Conservation (phyloP, 2,888 invertebrate genomes). For the Lydus trimaculatus region DNA sequence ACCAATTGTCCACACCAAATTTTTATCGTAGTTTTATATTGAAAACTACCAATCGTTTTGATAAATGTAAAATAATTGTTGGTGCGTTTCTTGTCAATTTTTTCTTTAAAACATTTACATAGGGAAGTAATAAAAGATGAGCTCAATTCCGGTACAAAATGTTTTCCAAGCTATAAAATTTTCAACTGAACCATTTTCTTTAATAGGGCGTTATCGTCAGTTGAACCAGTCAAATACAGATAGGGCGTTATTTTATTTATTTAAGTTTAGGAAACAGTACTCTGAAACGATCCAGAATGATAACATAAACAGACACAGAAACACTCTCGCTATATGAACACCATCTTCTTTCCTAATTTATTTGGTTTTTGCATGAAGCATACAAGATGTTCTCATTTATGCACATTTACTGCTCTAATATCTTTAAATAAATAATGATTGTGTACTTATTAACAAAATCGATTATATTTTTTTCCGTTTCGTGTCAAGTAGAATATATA, state of each 20-base stretch:
- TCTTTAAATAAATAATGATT: not conserved
- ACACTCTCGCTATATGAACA: conserved; percentile 36
- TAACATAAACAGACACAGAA: conserved; percentile 36
- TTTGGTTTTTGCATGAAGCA: conserved; percentile 31
- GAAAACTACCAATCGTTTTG: not conserved
- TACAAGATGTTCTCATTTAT: not conserved
- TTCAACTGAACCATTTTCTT: conserved; percentile 44
- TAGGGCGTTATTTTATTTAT: conserved; percentile 35
- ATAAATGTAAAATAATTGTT: not conserved
- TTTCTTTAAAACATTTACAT: conserved; percentile 17
- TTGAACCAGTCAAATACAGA: conserved; percentile 46
- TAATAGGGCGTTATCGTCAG: conserved; percentile 45
- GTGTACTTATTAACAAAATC: not conserved
- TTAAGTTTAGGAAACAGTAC: conserved; percentile 25
- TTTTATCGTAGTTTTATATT: not conserved
- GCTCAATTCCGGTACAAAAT: conserved; percentile 43
- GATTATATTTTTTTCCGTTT: not conserved
- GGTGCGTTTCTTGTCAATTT: conserved; percentile 13
- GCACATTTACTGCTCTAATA: not conserved
- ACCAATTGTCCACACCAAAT: no score
- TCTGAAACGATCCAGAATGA: conserved; percentile 34
- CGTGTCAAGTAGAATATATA: not conserved
- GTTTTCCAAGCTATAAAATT: conserved; percentile 47
- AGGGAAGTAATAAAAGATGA: conserved; percentile 37
- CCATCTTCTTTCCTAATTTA: conserved; percentile 35